These are phyloP conservation scores for Zaprionus nigranus DNA, from an alignment of 1,140 invertebrate genomes.

Conservation along the genomic window DNA sequence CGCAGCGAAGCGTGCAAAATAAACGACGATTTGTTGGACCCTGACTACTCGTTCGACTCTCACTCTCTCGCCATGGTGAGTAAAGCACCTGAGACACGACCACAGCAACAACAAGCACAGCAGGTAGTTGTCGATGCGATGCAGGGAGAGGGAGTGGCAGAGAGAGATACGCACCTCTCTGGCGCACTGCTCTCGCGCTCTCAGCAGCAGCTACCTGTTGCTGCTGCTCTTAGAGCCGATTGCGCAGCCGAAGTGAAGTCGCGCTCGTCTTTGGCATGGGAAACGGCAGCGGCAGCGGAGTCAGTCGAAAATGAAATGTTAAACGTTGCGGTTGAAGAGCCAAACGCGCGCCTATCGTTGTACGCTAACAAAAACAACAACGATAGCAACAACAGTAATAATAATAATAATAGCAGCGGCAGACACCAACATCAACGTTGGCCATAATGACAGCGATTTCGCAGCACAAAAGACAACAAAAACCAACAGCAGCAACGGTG, in stretches of 20 bases:
- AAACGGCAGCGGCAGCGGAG: slow-evolving; percentile 44
- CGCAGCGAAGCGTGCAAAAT: slow-evolving; percentile 82
- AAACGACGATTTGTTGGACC: slow-evolving; percentile 61
- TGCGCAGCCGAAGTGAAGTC: slow-evolving; percentile 63
- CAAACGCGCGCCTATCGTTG: slow-evolving; percentile 71
- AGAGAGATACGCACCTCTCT: slow-evolving; percentile 20
- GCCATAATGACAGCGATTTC: slow-evolving; percentile 72
- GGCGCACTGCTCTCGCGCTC: slow-evolving; percentile 22
- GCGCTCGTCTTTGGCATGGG: slow-evolving; percentile 27
- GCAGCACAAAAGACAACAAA: slow-evolving; percentile 74
- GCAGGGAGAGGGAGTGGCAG: slow-evolving; percentile 19
- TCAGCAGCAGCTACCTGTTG: slow-evolving; percentile 56
- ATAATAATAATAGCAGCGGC: slow-evolving; percentile 41
- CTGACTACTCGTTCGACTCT: slow-evolving; percentile 59
- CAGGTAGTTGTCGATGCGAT: slow-evolving; percentile 47
- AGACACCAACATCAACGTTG: slow-evolving; percentile 48
- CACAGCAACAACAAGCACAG: slow-evolving; percentile 27
- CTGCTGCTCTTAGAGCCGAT: slow-evolving; percentile 61
- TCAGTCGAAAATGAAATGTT: slow-evolving; percentile 84
- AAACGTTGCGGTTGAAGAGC: slow-evolving; percentile 73
- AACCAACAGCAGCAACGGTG: slow-evolving; percentile 33
- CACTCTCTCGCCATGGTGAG: slow-evolving; percentile 55
- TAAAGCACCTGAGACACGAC: slow-evolving; percentile 62
- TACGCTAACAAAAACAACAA: slow-evolving; percentile 44
- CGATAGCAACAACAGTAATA: slow-evolving; percentile 38